phyloP scores from a whole-genome alignment of 2,797 vertebrate species.

The Poliocrania exsul region DNA sequence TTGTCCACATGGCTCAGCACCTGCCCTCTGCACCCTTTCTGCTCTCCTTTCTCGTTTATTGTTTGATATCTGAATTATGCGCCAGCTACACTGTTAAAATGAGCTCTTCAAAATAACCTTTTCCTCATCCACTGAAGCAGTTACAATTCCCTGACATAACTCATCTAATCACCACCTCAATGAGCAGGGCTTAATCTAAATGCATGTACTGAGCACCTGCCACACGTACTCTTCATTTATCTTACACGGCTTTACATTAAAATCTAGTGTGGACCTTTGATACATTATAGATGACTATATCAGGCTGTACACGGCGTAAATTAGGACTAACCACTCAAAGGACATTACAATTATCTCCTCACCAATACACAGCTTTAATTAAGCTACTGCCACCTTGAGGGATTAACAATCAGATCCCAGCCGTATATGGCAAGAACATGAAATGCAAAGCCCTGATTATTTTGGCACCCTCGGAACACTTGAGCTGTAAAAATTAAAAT shows the following conservation, averaged over 20 bases:
- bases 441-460: slow-evolving; percentile 57
- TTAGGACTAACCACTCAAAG: slow-evolving; percentile 34
- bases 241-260: slow-evolving; percentile 3
- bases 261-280: slow-evolving; percentile 33
- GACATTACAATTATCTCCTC: slow-evolving; percentile 60
- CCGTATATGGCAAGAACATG: background rate
- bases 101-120: slow-evolving; percentile 44
- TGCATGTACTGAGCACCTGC: slow-evolving; percentile 54
- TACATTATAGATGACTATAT: slow-evolving; percentile 58
- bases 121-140: slow-evolving; percentile 46
- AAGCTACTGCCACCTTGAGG: slow-evolving; percentile 57
- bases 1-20: background rate
- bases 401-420: slow-evolving; percentile 42
- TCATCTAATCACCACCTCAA: slow-evolving; percentile 65
- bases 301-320: background rate
- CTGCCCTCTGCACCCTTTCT: background rate
- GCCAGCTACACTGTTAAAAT: background rate
- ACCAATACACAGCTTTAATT: slow-evolving; percentile 43
- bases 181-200: slow-evolving; percentile 62
- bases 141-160: slow-evolving; percentile 51
- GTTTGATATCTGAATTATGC: slow-evolving; percentile 34
- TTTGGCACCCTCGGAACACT: slow-evolving; percentile 15
- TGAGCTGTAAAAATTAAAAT: slow-evolving; percentile 32
- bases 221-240: slow-evolving; percentile 23
- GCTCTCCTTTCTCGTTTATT: background rate